Percentiles rank a stretch among this genome's conserved stretches.
Conservation (phyloP, 2,888 invertebrate genomes). For the Bibio marci region DNA sequence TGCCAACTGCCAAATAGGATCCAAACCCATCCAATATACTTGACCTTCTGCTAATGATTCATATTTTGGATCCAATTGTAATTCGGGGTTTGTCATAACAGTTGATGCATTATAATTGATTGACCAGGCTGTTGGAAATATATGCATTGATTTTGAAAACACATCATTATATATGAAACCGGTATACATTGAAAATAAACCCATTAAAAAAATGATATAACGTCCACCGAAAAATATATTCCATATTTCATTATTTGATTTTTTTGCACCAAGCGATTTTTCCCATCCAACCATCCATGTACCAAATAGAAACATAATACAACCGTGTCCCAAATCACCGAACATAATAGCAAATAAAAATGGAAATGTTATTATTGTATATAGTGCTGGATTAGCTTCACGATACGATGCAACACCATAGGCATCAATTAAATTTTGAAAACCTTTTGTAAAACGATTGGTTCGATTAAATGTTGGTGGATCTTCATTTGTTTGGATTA, state of each 20-base stretch:
- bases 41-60: conserved; percentile 19
- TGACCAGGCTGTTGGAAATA: conserved; percentile 81
- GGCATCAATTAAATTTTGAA: conserved; percentile 83
- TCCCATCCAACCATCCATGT: conserved; percentile 67
- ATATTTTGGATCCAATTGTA: conserved; percentile 47
- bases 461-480: conserved; percentile 87
- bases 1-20: conserved; percentile 55
- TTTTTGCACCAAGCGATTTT: conserved; percentile 50
- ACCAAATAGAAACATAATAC: conserved; percentile 62
- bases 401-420: conserved; percentile 87
- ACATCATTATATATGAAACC: conserved; percentile 96
- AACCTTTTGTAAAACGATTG: conserved; percentile 83
- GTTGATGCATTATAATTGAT: conserved; percentile 37
- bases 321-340: conserved; percentile 83
- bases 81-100: conserved; percentile 25
- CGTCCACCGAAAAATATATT: conserved; percentile 94
- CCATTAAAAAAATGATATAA: conserved; percentile 94
- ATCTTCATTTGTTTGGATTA: conserved; percentile 59
- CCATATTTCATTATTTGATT: conserved; percentile 74
- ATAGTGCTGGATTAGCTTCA: conserved; percentile 81
- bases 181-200: conserved; percentile 91
- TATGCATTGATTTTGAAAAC: conserved; percentile 87
- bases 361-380: conserved; percentile 83
- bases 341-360: conserved; percentile 95
- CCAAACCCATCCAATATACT: conserved; percentile 69